These are phyloP conservation scores for Hemitrygon akajei DNA, from an alignment of 2,797 vertebrate genomes.

Conservation along the genomic window DNA sequence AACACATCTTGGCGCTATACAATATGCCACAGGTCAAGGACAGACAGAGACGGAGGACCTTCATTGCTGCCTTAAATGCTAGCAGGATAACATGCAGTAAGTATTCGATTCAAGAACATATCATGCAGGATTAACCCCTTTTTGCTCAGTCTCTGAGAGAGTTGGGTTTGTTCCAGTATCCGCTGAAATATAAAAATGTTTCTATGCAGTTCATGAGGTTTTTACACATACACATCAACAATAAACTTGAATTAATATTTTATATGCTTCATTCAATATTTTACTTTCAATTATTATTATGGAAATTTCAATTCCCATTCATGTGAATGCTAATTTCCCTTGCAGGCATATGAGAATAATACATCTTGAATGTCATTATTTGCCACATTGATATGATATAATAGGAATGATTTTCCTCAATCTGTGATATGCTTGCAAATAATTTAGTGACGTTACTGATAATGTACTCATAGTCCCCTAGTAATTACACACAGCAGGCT, in stretches of 20 bases:
- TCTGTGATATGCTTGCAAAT: neutral
- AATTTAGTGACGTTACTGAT: slow-evolving; percentile 3
- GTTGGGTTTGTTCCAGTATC: no score
- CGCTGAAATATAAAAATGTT: neutral
- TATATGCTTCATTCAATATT: slow-evolving; percentile 11
- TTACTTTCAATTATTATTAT: slow-evolving; percentile 24
- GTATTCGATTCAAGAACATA: no score
- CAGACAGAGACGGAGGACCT: no score
- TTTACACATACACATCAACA: neutral
- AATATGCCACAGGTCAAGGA: no score
- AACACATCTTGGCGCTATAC: no score
- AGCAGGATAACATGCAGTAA: no score
- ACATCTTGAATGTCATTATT: neutral
- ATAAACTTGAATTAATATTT: slow-evolving; percentile 22
- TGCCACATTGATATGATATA: slow-evolving; percentile 4
- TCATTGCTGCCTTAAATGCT: no score
- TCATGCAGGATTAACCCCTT: no score
- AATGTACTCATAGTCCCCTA: neutral
- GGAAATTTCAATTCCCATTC: slow-evolving; percentile 17
- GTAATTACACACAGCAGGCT: neutral
- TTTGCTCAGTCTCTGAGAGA: no score
- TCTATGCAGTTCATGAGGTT: neutral
- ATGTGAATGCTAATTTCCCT: neutral
- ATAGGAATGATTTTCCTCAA: neutral
- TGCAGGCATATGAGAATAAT: neutral